These are phyloP conservation scores for Xenentodon cancila DNA, from an alignment of 2,797 vertebrate species.

Conservation along the genomic window DNA sequence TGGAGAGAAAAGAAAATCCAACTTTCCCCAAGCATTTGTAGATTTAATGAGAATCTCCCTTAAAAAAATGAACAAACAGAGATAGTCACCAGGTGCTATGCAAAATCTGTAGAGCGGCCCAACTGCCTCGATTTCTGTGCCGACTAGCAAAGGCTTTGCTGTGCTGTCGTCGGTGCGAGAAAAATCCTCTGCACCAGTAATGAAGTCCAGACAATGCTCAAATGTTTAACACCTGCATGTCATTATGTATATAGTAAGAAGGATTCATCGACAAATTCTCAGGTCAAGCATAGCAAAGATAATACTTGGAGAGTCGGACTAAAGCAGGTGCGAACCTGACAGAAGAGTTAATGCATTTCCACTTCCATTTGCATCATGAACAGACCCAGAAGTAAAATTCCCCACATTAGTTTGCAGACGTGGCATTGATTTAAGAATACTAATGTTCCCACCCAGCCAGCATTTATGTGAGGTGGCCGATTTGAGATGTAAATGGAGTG, in stretches of 20 bases:
- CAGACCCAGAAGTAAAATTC: not conserved
- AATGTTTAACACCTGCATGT: constrained; percentile 54
- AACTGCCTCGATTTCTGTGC: constrained; percentile 39
- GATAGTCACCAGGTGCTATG: constrained; percentile 63
- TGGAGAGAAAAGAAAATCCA: constrained; percentile 47
- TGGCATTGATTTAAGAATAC: not conserved
- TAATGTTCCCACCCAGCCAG: no score
- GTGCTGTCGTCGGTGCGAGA: constrained; percentile 60
- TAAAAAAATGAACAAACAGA: constrained; percentile 43
- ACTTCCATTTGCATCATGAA: constrained; percentile 16
- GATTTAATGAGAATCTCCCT: constrained; percentile 62
- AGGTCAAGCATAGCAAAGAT: not conserved
- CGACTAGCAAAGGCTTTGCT: constrained; percentile 53
- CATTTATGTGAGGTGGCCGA: no score
- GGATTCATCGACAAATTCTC: constrained; percentile 19
- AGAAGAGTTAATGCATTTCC: constrained; percentile 6
- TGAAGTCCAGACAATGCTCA: constrained; percentile 39
- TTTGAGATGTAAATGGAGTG: no score
- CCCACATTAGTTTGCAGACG: not conserved
- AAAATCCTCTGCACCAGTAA: constrained; percentile 21
- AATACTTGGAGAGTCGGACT: not conserved
- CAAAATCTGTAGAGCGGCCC: constrained; percentile 40
- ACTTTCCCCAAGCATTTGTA: constrained; percentile 56
- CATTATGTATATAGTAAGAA: constrained; percentile 16
- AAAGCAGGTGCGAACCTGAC: constrained; percentile 30